Evolutionary conservation across 1,140 invertebrate species (phyloP), one percentile per base, ranked within the genome.

Genomic region (Diorhabda elongata): DNA sequence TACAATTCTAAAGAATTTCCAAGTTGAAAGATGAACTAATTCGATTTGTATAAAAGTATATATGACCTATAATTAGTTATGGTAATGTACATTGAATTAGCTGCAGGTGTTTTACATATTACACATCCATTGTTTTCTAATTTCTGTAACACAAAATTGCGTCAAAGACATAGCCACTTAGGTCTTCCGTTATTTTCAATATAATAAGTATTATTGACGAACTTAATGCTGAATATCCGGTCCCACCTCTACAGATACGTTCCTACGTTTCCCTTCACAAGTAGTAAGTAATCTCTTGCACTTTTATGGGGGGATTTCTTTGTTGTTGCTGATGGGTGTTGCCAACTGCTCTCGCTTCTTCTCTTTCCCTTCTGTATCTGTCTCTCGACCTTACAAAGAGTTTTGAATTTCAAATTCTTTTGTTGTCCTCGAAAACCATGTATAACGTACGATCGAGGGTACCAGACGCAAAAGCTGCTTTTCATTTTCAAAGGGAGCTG

Each of bases 361-460:
- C 47, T 52, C 47, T 52, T 52, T 52, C 47, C n/a, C 47, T 52
- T n/a, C 47, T n/a, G 6, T 52, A 52, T 52, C 3, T 52, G 6
- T 52, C 6, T 52, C 47, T 52, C 47, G n/a, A 52, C 47, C n/a
- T 52, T 52, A 52, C 47, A 52, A 52, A 52, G 47, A 52, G 47
- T 52, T 52, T 52, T 52, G 47, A 52, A 52, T 52, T 52, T 52
- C 47, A 52, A 52, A 52, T 52, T 52, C 47, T 52, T 52, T 52
- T 52, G 47, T 52, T n/a, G 47, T 52, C 47, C 6, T 52, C 47
- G 47, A 52, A 52, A 52, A 52, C 47, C 47, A 52, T 52, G 47
- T 52, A 8, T 52, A 52, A 52, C 6, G 47, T 8, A 52, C 47
- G 47, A n/a, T 52, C 6, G 47, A 52, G 47, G 47, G 26, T n/a